These are phyloP conservation scores for Phocoena sinus DNA, from an alignment of 2,113 vertebrate species.

Conservation along the genomic window DNA sequence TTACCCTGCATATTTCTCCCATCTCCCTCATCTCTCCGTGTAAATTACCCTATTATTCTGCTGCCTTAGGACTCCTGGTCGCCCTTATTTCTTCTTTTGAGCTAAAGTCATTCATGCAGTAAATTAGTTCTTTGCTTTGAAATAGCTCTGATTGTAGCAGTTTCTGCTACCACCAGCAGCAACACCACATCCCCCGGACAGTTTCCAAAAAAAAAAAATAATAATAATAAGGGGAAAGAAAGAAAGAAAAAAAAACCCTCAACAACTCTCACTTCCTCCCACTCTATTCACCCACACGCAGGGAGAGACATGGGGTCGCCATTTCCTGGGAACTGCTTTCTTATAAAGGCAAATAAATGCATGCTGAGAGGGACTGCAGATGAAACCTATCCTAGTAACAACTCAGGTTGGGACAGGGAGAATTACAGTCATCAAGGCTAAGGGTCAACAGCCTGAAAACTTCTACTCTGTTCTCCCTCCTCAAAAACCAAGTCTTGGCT, in stretches of 20 bases:
- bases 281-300: neutral
- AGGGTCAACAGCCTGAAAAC: neutral
- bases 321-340: slow-evolving; percentile 48
- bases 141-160: slow-evolving; percentile 84
- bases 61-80: slow-evolving; percentile 82
- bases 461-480: neutral
- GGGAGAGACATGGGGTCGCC: neutral
- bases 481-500: neutral
- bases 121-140: slow-evolving; percentile 88
- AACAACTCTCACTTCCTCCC: neutral
- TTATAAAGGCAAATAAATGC: slow-evolving; percentile 41
- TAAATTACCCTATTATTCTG: slow-evolving; percentile 86
- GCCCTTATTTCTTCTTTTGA: slow-evolving; percentile 85
- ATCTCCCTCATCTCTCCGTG: slow-evolving; percentile 76
- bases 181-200: slow-evolving; percentile 62
- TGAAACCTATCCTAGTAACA: neutral
- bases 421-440: neutral
- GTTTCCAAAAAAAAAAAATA: slow-evolving; percentile 53
- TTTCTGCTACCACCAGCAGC: slow-evolving; percentile 69
- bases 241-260: neutral
- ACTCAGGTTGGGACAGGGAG: neutral
- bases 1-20: slow-evolving; percentile 60
- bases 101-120: slow-evolving; percentile 88
- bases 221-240: neutral
- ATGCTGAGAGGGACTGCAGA: neutral